These are phyloP conservation scores for Tachysurus vachellii DNA, from an alignment of 2,113 vertebrate species.

Conservation along the genomic window DNA sequence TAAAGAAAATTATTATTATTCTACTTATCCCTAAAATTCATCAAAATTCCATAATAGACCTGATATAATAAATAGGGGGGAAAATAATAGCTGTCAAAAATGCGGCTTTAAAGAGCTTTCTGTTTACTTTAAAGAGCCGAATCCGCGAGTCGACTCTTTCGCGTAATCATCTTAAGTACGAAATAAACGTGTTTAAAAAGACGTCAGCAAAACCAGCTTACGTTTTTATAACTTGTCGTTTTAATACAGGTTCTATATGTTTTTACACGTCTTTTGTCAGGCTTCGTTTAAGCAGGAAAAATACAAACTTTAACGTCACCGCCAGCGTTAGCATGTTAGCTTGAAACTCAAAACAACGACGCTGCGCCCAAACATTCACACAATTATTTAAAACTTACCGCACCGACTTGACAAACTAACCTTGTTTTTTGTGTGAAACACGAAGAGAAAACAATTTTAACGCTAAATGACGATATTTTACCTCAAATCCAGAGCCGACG, in stretches of 20 bases:
- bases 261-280: not conserved
- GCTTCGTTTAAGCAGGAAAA: not conserved
- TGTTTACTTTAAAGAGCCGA: not conserved
- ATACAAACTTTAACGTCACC: not conserved
- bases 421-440: not conserved
- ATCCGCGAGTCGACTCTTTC: not conserved
- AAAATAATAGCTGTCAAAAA: not conserved
- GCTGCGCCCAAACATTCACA: not conserved
- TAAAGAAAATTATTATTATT: not conserved
- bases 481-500: not conserved
- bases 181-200: not conserved
- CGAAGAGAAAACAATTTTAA: too few species aligned
- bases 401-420: not conserved
- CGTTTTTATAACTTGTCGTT: not conserved
- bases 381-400: not conserved
- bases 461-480: not conserved
- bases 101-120: not conserved
- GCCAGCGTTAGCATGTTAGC: not conserved
- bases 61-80: not conserved
- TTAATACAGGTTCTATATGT: not conserved
- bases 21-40: not conserved
- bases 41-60: not conserved
- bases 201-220: not conserved
- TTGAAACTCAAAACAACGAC: not conserved
- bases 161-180: not conserved